Base-by-base conservation (phyloP, 2,888 invertebrate genomes). In the Temnothorax ravouxi region DNA sequence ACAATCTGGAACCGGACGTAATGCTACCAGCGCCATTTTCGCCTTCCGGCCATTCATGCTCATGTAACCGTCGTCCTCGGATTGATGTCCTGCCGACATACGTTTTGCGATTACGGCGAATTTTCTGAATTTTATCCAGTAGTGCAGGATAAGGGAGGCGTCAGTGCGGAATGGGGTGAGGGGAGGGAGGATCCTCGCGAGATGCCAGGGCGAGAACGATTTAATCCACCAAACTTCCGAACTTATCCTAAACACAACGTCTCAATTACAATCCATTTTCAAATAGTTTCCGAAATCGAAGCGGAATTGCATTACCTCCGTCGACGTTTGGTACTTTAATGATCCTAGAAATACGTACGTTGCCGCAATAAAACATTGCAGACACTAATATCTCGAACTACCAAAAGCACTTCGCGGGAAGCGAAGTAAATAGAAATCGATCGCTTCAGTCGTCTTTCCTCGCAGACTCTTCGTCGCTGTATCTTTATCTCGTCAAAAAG, bases 41-140 rank as follows among this genome's bases (percentile, higher is more conserved):
- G 97, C 96, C 95, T 97, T 97, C 95, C 97, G 96, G 91, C 98
- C 98, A 96, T 98, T 98, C 96, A 98, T 97, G 95, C 98, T 98
- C 98, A 98, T 98, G 95, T 98, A 98, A 95, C 98, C 98, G 96
- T 98, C 98, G 96, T 98, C 98, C 95, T 98, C 98, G 83, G 98
- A 98, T 94, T 98, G 98, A 95, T 98, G 97, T 91, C 97, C 97
- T 94, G 90, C 84, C 47, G 61, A 77, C 84, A 84, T 83, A 71
- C 71, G 74, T 67, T 79, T 66, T 9, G 29, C 62, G 41, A 47
- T 61, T 52, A 87, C 61, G 47, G 2, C 4, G 15, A 61, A 61
- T 69, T 52, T 64, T 9, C 47, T 15, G 29, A 15, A 34, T 34
- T 34, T 34, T 34, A 34, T 34, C 34, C 34, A 6, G 34, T 15